Evolutionary conservation across 2,888 invertebrate genomes (phyloP).

Genomic region (Diaphora mendica): DNA sequence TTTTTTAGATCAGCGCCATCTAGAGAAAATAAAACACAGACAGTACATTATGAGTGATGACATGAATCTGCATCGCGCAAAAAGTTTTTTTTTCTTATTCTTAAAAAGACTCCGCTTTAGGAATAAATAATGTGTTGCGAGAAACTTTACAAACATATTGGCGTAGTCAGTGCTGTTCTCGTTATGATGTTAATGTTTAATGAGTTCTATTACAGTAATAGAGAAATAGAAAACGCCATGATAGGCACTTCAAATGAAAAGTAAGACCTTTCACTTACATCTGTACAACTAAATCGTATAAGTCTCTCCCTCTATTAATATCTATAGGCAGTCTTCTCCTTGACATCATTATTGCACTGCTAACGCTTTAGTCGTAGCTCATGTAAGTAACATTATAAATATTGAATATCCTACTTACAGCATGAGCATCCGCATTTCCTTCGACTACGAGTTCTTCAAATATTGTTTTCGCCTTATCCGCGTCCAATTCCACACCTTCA

Average conservation of each 20-base stretch:
- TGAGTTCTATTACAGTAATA: not conserved
- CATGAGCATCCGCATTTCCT: constrained; percentile 96
- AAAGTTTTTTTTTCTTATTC: too few species aligned
- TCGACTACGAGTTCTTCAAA: constrained; percentile 91
- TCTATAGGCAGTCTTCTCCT: not conserved
- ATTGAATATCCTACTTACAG: constrained; percentile 84
- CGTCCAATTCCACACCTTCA: constrained; percentile 91
- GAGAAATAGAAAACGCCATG: not conserved
- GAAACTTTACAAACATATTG: too few species aligned
- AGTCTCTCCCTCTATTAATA: too few species aligned
- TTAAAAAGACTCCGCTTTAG: too few species aligned
- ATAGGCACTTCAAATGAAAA: not conserved
- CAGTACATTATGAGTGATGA: not conserved
- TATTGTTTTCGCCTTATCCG: constrained; percentile 90
- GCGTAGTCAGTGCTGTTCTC: too few species aligned
- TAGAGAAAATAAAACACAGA: not conserved
- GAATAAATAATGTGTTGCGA: too few species aligned
- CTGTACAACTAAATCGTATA: too few species aligned
- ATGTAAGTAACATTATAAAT: not conserved
- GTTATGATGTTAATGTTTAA: too few species aligned
- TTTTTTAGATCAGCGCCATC: not conserved
- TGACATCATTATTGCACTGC: not conserved
- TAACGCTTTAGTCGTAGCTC: too few species aligned
- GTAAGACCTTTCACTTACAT: too few species aligned
- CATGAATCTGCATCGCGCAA: not conserved